Base-by-base conservation (phyloP, 2,113 vertebrate genomes). In the Nematolebias whitei region DNA sequence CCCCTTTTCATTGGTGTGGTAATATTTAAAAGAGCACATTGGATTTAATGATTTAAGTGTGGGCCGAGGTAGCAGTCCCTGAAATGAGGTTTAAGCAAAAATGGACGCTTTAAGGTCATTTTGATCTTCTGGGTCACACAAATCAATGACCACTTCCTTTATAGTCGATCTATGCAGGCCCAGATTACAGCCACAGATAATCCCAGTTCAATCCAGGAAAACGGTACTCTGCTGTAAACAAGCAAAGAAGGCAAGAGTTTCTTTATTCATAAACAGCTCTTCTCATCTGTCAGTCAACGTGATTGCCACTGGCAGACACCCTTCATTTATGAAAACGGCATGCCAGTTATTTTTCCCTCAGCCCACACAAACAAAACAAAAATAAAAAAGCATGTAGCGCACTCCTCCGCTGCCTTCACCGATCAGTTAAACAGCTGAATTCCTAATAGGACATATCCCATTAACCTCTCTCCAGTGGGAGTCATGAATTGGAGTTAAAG, bases 131-230 rank as follows among this genome's bases (percentile, higher is more conserved):
- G 60, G 85, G 79, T 85, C 50, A 32, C 50, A 69, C 69, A 39
- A 78, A 87, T 89, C 88, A 85, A 89, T 89, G 50, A 53, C 54
- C 69, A 74, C 79, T 87, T 87, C 81, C 80, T 88, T 71, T 62
- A 63, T 69, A 56, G 75, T 88, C 87, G 78, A 83, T 88, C 79
- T 62, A 53, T 10, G 59, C n/a, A 13, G 26, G 75, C 60, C 52
- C 53, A 20, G 51, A 73, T 83, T 66, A 71, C 72, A 80, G 59
- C 72, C 54, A 13, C 53, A 2, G 62, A 78, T 49, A 45, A 47
- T 3, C 20, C 65, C 9, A 63, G 22, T 44, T 41, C 58, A 32
- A 29, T 1, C 4, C 57, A 45, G 29, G 53, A 23, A n/a, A 68
- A 58, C 22, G 15, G 63, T 63, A 68, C 76, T 59, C 53, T 50